Conservation (phyloP, 2,888 invertebrate genomes). For the Muschampia plurimacula region DNA sequence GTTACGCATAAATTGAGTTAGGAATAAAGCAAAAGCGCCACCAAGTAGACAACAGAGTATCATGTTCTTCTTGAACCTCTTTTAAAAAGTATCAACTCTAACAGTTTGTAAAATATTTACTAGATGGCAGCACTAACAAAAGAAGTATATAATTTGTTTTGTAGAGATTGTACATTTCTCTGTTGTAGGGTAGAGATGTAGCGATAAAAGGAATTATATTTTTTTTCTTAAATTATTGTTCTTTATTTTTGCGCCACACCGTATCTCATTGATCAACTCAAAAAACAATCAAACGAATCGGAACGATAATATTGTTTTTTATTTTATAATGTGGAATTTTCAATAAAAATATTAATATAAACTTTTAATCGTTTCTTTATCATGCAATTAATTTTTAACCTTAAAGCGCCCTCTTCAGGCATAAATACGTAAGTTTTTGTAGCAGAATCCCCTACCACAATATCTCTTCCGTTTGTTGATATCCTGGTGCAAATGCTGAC, state of each 20-base stretch:
- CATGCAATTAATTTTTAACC: not conserved
- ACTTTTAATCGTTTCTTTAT: not conserved
- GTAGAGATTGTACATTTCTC: not conserved
- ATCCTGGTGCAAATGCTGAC: slow-evolving; percentile 22
- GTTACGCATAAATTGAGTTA: no score
- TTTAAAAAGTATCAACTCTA: not conserved
- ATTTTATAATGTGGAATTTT: not conserved
- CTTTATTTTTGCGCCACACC: not conserved
- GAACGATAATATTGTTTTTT: no score
- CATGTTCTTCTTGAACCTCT: not conserved
- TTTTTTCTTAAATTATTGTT: not conserved
- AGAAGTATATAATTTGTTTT: not conserved
- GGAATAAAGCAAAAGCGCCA: not conserved
- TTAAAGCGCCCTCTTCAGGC: not conserved
- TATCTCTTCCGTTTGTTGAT: not conserved
- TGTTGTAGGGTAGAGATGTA: no score
- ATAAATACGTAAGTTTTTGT: not conserved
- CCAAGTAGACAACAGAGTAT: not conserved
- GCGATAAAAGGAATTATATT: not conserved
- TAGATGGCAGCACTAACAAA: slow-evolving; percentile 1
- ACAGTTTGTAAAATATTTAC: not conserved
- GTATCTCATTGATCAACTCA: not conserved
- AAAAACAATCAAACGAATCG: no score
- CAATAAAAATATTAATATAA: not conserved
- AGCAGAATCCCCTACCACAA: no score